phyloP scores from a whole-genome alignment of 2,888 invertebrate genomes.

The Bimastos eiseni region DNA sequence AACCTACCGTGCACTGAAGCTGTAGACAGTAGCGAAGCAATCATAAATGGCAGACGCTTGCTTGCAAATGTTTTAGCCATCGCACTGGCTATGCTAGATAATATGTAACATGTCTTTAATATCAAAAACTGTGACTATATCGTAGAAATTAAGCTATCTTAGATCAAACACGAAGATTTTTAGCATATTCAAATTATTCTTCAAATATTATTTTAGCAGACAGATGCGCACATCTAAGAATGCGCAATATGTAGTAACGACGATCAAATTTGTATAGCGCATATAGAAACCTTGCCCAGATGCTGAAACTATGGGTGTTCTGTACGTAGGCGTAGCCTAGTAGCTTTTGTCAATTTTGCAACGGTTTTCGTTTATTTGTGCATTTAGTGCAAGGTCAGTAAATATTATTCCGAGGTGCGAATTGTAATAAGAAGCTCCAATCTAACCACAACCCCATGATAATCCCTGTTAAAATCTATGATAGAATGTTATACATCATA shows the following conservation, averaged over 20 bases:
- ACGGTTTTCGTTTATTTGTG: too few relatives aligned
- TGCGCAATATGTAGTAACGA: neutral
- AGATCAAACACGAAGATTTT: too few relatives aligned
- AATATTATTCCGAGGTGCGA: too few relatives aligned
- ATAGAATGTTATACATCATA: too few relatives aligned
- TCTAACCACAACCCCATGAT: too few relatives aligned
- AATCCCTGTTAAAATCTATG: too few relatives aligned
- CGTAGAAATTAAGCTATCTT: neutral
- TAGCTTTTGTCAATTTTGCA: too few relatives aligned
- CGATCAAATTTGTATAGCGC: neutral
- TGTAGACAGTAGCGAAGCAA: neutral
- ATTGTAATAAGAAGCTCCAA: too few relatives aligned
- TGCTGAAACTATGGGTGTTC: too few relatives aligned
- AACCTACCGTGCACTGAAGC: neutral
- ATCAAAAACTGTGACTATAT: neutral
- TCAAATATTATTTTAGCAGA: neutral
- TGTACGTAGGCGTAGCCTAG: too few relatives aligned
- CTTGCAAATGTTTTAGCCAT: conserved; percentile 1
- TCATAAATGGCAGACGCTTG: neutral
- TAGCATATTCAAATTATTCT: neutral
- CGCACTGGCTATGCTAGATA: neutral
- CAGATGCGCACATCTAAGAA: neutral
- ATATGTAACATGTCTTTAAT: neutral
- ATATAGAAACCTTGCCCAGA: neutral
- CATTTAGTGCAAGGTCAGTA: too few relatives aligned